A percentile compares a stretch with the other conserved stretches of the same genome.
These are phyloP conservation scores for Meloidogyne hapla DNA, from an alignment of 1,140 invertebrate genomes.

Conservation along the genomic window DNA sequence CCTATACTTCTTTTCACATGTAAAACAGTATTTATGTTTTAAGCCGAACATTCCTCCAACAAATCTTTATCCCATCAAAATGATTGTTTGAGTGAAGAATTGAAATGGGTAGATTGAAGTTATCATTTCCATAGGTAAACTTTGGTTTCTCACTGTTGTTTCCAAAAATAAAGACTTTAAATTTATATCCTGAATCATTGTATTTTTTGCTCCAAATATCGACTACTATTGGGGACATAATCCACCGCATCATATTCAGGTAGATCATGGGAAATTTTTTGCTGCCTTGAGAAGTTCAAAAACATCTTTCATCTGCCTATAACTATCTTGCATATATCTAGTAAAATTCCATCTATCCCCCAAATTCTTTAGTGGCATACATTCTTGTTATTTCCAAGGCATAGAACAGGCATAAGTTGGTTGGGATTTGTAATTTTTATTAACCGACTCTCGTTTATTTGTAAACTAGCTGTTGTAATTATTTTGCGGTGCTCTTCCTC, in stretches of 20 bases:
- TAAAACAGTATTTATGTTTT: background rate
- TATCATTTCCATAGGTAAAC: background rate
- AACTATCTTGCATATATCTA: background rate
- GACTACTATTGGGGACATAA: background rate
- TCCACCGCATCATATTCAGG: background rate
- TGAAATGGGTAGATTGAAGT: background rate
- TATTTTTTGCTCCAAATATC: background rate
- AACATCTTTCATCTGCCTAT: background rate
- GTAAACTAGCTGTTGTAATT: too few relatives aligned
- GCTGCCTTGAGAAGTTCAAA: background rate
- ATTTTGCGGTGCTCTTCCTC: background rate
- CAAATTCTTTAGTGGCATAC: background rate
- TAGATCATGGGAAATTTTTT: background rate
- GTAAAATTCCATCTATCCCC: background rate
- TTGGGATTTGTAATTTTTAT: background rate
- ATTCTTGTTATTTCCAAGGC: background rate
- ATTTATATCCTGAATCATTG: background rate
- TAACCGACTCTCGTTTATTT: background rate
- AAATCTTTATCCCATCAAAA: background rate
- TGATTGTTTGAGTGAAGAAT: background rate
- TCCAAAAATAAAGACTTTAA: conserved; percentile 11
- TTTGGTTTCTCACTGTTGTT: background rate
- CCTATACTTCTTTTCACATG: background rate
- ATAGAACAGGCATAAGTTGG: conserved; percentile 12
- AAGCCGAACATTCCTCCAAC: conserved; percentile 5